These are phyloP conservation scores for Varecia variegata DNA, from an alignment of 2,797 vertebrate genomes.

Conservation along the genomic window DNA sequence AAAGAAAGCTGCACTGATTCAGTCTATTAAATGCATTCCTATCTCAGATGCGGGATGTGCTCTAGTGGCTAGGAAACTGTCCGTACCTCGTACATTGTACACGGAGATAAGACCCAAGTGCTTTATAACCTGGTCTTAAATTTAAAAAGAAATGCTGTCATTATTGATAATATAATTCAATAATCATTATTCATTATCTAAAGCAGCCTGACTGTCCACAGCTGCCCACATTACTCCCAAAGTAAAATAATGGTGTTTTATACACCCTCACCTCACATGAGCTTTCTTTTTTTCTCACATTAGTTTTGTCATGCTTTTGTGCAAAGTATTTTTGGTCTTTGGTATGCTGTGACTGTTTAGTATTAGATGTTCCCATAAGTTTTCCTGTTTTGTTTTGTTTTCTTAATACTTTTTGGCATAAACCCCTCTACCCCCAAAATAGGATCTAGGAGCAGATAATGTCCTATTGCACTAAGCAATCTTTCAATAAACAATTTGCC, in stretches of 20 bases:
- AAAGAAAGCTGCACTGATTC: conserved; percentile 42
- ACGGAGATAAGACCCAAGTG: conserved; percentile 34
- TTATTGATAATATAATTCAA: conserved; percentile 48
- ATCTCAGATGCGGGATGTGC: neutral
- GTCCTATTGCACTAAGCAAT: neutral
- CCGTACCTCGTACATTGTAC: neutral
- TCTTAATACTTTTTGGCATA: conserved; percentile 14
- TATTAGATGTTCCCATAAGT: neutral
- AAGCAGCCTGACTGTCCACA: conserved; percentile 25
- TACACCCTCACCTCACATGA: neutral
- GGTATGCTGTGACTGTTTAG: neutral
- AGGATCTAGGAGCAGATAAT: neutral
- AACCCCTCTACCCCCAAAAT: neutral
- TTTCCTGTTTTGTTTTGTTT: neutral
- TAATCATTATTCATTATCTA: conserved; percentile 44
- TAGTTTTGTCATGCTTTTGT: neutral
- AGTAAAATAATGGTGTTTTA: conserved; percentile 18
- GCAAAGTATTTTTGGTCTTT: neutral
- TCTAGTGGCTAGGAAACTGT: neutral
- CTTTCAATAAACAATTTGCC: neutral
- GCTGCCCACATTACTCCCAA: neutral
- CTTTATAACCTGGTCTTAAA: conserved; percentile 48
- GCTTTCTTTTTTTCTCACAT: neutral
- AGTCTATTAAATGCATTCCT: conserved; percentile 29
- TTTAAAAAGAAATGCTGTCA: conserved; percentile 30